Conservation (phyloP, 1,140 invertebrate species). For the Campoletis sonorensis region DNA sequence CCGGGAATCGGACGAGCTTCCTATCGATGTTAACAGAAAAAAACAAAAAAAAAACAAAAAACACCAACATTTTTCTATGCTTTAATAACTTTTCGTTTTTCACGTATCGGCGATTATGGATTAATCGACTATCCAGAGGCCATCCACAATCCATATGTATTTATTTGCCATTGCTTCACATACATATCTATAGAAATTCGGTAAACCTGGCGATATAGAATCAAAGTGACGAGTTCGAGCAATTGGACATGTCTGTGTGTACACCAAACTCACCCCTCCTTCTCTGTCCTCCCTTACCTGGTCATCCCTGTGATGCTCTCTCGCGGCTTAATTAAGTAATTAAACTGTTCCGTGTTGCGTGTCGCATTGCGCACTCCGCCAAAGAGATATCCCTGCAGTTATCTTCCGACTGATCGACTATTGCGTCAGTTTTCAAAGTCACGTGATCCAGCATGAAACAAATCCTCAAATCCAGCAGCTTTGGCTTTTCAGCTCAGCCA, state of each 20-base stretch:
- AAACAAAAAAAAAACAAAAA: background rate
- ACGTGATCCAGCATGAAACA: constrained; percentile 1
- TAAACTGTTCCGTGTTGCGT: constrained; percentile 29
- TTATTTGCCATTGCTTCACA: background rate
- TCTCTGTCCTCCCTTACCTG: background rate
- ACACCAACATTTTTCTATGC: background rate
- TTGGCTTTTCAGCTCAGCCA: background rate
- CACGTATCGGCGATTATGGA: constrained; percentile 28
- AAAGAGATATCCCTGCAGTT: background rate
- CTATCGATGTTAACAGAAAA: background rate
- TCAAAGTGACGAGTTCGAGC: constrained; percentile 39
- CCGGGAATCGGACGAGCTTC: background rate
- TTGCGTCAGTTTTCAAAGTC: constrained; percentile 14
- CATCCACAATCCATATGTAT: background rate
- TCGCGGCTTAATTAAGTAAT: constrained; percentile 41
- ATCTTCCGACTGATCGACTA: constrained; percentile 32
- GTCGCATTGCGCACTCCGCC: constrained; percentile 41
- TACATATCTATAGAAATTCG: background rate
- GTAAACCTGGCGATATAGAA: constrained; percentile 21
- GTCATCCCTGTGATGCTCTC: background rate
- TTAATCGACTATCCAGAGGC: constrained; percentile 19
- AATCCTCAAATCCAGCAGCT: background rate
- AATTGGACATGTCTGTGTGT: constrained; percentile 34
- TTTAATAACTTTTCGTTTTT: background rate
- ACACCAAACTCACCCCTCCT: background rate